Evolutionary conservation across 2,888 invertebrate species (phyloP), one percentile per base, ranked within the genome.

Genomic region (Eumacrocentrus americanus): DNA sequence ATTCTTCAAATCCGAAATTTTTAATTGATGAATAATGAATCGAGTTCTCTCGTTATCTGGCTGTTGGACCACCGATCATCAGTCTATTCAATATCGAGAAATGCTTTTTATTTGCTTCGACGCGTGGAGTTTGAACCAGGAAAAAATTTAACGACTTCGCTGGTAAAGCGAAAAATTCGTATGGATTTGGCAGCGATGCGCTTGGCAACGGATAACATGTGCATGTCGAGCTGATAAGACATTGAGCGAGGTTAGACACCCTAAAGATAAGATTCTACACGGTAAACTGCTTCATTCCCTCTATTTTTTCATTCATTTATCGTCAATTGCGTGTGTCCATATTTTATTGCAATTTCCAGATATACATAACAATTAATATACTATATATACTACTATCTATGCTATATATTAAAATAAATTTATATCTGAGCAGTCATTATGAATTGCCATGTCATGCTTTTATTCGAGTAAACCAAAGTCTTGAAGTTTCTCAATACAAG

Each of bases 161-260:
- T n/a, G 1, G 16, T 9, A 44, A 20, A 20, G 44, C 22, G 9
- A 12, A 42, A 14, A 54, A 18, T n/a, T n/a, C 7, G n/a, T 37
- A 22, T 52, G 12, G 63, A 63, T 67, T 66, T 38, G 62, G 42
- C 38, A 63, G 61, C 64, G 65, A 61, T 66, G 62, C 58, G 62
- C 65, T 59, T 69, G 66, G 67, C 64, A 70, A 70, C 67, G 65
- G 70, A 70, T 69, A 68, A 65, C 53, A 40, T 25, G 23, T 25
- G 6, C n/a, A 18, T 12, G 47, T 34, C 25, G 25, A 22, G 25
- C 14, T 40, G 54, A 44, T 50, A 51, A 46, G 44, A 51, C 55
- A 60, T 64, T 62, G 58, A 64, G 62, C 55, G 60, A 66, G 63
- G 64, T 69, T 64, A 60, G 63, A 59, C 61, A 61, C 48, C 40